phyloP scores from a whole-genome alignment of 1,140 invertebrate genomes.

The Brachionus rotundiformis region DNA sequence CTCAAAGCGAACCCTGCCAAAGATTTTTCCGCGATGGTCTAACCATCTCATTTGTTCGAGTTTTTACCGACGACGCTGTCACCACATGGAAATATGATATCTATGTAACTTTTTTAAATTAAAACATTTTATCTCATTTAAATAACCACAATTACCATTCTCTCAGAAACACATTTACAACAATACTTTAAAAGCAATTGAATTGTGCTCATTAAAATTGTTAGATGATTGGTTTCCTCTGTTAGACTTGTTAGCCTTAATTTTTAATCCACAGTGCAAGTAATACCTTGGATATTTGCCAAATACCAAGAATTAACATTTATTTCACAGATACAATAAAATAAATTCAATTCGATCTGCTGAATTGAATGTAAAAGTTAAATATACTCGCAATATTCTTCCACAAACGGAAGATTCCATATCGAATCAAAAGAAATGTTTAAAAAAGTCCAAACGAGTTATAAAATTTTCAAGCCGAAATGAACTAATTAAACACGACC shows the following conservation, averaged over 20 bases:
- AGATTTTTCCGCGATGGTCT: constrained; percentile 91
- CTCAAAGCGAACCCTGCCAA: constrained; percentile 84
- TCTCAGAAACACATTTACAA: constrained; percentile 79
- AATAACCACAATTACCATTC: constrained; percentile 59
- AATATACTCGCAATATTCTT: constrained; percentile 26
- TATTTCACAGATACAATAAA: neutral
- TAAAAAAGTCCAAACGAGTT: constrained; percentile 13
- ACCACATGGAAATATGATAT: constrained; percentile 96
- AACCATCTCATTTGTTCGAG: constrained; percentile 92
- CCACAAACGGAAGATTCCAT: neutral
- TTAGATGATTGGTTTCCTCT: constrained; percentile 89
- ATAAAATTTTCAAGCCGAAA: constrained; percentile 21
- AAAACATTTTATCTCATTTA: constrained; percentile 5
- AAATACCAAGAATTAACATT: neutral
- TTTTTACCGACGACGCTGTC: constrained; percentile 95
- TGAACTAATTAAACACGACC: neutral
- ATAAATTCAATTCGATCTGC: constrained; percentile 28
- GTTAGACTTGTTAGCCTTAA: constrained; percentile 85
- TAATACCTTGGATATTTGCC: neutral
- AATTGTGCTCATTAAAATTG: constrained; percentile 85
- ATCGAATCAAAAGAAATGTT: neutral
- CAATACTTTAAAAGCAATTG: constrained; percentile 86
- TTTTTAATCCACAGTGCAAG: constrained; percentile 74
- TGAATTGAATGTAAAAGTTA: constrained; percentile 43
- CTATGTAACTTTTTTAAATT: constrained; percentile 66